Conservation (phyloP, 2,113 vertebrate species). For the Arvicanthis niloticus region DNA sequence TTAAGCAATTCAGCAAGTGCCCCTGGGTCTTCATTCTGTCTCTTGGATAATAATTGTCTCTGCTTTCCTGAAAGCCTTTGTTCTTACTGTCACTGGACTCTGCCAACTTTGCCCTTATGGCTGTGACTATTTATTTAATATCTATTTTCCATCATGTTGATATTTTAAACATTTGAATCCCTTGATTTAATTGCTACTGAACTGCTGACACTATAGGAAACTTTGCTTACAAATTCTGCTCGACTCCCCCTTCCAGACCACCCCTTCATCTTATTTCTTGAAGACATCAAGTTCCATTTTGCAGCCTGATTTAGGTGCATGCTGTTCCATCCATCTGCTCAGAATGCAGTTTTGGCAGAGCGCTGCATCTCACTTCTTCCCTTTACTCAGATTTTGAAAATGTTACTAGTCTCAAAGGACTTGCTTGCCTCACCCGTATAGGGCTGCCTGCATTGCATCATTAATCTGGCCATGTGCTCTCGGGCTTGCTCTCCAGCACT, state of each 20-base stretch:
- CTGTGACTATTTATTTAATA: background rate
- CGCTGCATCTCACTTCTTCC: background rate
- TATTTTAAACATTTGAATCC: background rate
- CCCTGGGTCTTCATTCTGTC: background rate
- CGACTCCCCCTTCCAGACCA: background rate
- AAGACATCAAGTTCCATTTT: background rate
- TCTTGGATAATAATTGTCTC: background rate
- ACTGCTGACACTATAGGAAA: background rate
- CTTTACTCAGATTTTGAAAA: background rate
- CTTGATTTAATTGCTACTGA: background rate
- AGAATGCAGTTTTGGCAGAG: background rate
- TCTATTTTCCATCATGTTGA: background rate
- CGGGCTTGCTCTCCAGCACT: background rate
- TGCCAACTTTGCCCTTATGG: background rate
- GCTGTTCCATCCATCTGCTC: background rate
- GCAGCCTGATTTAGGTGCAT: background rate
- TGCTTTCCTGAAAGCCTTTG: background rate
- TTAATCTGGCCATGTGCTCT: background rate
- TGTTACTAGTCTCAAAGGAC: background rate
- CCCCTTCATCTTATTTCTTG: background rate
- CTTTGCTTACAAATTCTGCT: background rate
- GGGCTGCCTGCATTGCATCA: fast-evolving
- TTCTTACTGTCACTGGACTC: background rate
- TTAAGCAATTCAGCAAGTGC: background rate
- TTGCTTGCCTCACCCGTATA: background rate